phyloP scores from a whole-genome alignment of 2,113 vertebrate genomes.

The Origma solitaria region DNA sequence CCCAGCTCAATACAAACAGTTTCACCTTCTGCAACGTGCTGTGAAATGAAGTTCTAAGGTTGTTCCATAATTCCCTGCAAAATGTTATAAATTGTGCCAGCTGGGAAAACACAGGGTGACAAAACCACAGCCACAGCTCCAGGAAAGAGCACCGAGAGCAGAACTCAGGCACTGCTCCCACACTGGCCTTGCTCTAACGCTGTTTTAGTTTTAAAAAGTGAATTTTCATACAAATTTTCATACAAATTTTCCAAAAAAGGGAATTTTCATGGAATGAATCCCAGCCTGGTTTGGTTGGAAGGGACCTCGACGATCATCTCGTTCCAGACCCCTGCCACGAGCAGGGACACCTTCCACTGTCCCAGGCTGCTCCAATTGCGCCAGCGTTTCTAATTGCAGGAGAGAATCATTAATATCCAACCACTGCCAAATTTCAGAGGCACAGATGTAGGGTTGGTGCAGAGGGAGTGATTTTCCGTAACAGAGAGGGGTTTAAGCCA shows the following conservation, averaged over 20 bases:
- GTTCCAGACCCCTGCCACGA: neutral
- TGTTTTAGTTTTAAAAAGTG: neutral
- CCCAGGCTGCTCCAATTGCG: neutral
- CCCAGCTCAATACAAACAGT: neutral
- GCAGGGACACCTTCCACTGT: neutral
- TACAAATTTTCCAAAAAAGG: too few relatives aligned
- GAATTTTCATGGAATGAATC: neutral
- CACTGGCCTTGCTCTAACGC: neutral
- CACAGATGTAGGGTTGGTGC: rapidly evolving
- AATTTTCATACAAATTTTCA: neutral
- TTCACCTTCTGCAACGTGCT: neutral
- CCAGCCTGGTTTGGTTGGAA: neutral
- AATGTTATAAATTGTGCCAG: neutral
- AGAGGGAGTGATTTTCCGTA: neutral
- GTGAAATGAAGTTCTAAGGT: rapidly evolving
- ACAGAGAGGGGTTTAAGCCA: neutral
- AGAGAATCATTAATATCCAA: neutral
- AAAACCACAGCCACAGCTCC: neutral
- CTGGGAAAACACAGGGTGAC: neutral
- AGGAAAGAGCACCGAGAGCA: neutral
- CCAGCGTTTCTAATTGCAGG: neutral
- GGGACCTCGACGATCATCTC: neutral
- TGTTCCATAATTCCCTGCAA: neutral
- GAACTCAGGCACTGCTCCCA: neutral
- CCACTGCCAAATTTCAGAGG: neutral